Conservation (phyloP, 2,888 invertebrate genomes). For the Colletes collaris region DNA sequence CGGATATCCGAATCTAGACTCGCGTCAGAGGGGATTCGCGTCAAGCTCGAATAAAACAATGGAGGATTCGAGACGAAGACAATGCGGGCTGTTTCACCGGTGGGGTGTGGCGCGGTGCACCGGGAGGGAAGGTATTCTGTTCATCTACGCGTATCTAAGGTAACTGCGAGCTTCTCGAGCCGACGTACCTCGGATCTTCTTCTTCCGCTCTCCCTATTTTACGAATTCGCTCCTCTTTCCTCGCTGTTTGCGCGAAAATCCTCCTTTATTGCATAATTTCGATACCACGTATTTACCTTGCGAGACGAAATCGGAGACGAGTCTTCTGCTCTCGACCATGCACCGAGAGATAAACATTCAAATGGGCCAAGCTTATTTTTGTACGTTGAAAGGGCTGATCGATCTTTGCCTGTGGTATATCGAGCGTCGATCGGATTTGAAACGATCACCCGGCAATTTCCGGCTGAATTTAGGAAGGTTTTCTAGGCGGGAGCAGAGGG, state of each 20-base stretch:
- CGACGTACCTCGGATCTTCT: background rate
- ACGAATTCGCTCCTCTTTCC: background rate
- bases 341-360: no score
- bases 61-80: conserved; percentile 57
- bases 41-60: conserved; percentile 57
- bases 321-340: no score
- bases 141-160: conserved; percentile 33
- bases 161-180: conserved; percentile 21
- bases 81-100: conserved; percentile 42
- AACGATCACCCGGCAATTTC: conserved; percentile 11
- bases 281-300: no score
- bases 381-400: background rate
- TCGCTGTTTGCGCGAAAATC: no score
- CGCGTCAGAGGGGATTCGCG: conserved; percentile 40
- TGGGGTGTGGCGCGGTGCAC: background rate
- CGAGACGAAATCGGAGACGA: no score
- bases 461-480: conserved; percentile 28
- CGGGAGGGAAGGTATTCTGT: conserved; percentile 30
- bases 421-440: conserved; percentile 18
- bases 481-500: conserved; percentile 17
- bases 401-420: conserved; percentile 6
- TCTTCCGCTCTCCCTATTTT: background rate
- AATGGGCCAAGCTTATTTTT: background rate
- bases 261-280: no score
- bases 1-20: conserved; percentile 50